A percentile compares a stretch with the other conserved stretches of the same genome.
Conservation (phyloP, 2,797 vertebrate genomes). For the Percopsis omiscomaycus region DNA sequence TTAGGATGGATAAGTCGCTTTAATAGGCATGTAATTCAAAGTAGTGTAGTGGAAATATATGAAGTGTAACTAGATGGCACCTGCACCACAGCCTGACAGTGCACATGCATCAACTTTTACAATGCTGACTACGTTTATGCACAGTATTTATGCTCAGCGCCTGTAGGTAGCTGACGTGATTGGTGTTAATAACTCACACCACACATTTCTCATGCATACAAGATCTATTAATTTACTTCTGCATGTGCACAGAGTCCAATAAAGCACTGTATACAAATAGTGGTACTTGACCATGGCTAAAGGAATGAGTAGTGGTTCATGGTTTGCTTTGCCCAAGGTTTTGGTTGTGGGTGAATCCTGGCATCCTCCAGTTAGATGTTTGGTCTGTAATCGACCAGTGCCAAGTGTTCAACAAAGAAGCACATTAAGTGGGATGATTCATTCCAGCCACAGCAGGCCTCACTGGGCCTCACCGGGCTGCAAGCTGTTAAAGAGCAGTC, state of each 20-base stretch:
- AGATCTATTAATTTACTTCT: not conserved
- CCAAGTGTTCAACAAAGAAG: slow-evolving; percentile 70
- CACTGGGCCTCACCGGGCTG: slow-evolving; percentile 48
- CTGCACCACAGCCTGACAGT: not conserved
- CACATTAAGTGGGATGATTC: slow-evolving; percentile 66
- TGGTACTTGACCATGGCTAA: slow-evolving; percentile 5
- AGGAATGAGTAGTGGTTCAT: slow-evolving; percentile 27
- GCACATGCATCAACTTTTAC: slow-evolving; percentile 15
- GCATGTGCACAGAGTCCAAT: not conserved
- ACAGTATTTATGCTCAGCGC: slow-evolving; percentile 22
- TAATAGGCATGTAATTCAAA: slow-evolving; percentile 24
- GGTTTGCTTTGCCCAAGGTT: slow-evolving; percentile 39
- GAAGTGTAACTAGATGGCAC: slow-evolving; percentile 9
- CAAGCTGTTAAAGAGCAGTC: slow-evolving; percentile 33
- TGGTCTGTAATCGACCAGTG: slow-evolving; percentile 53
- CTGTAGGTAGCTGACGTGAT: slow-evolving; percentile 21
- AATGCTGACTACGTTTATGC: slow-evolving; percentile 23
- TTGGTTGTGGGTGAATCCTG: slow-evolving; percentile 50
- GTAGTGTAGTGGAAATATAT: slow-evolving; percentile 28
- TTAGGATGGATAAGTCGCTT: slow-evolving; percentile 38
- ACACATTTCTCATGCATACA: slow-evolving; percentile 15
- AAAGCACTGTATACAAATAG: not conserved
- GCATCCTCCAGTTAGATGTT: slow-evolving; percentile 60
- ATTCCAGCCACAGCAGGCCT: slow-evolving; percentile 53
- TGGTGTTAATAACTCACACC: slow-evolving; percentile 10